Conservation (phyloP, 2,797 vertebrate species). For the Euthynnus affinis region DNA sequence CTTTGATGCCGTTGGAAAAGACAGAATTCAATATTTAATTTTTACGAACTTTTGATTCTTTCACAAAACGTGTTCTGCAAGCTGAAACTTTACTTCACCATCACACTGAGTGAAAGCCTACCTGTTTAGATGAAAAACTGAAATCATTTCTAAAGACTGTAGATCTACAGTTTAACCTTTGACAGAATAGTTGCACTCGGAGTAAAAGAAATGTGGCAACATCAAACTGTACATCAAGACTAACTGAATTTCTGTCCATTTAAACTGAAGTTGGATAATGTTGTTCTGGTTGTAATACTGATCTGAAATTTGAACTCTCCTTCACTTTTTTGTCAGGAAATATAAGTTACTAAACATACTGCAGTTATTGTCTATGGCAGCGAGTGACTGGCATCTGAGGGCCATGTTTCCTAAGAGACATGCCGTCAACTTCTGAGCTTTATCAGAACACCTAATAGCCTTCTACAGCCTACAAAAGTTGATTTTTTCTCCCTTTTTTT, state of each 20-base stretch:
- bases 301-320: not conserved
- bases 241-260: not conserved
- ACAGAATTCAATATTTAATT: slow-evolving; percentile 13
- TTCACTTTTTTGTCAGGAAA: not conserved
- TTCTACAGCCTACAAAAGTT: too few species aligned
- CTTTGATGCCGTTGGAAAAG: slow-evolving; percentile 19
- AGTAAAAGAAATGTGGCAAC: too few species aligned
- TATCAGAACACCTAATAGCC: too few species aligned
- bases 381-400: not conserved
- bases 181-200: too few species aligned
- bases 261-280: not conserved
- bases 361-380: not conserved
- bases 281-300: not conserved
- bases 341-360: not conserved
- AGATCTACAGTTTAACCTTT: not conserved
- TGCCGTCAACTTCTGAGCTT: too few species aligned
- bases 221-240: not conserved
- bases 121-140: not conserved
- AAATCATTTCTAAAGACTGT: not conserved
- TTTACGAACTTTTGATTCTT: not conserved
- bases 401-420: not conserved
- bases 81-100: slow-evolving; percentile 14
- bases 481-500: too few species aligned
- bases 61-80: not conserved
- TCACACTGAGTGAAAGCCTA: not conserved